Percentiles rank a stretch among this genome's conserved stretches.
These are phyloP conservation scores for Sus scrofa DNA, from an alignment of 2,113 vertebrate species.

Conservation along the genomic window DNA sequence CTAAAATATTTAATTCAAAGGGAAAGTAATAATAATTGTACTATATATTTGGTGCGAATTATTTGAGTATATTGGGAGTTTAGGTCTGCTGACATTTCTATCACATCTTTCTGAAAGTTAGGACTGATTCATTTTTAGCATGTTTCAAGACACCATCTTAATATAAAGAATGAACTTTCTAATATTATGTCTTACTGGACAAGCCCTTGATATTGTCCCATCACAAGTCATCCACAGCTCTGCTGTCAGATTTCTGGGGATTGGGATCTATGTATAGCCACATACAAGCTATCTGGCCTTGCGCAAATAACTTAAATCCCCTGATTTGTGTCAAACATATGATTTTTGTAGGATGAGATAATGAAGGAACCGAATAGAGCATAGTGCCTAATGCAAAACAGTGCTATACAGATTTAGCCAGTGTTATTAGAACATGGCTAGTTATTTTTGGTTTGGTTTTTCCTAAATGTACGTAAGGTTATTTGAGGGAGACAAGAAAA, in stretches of 20 bases:
- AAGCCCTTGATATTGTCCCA: neutral
- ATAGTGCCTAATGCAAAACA: neutral
- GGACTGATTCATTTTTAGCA: neutral
- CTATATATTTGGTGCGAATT: neutral
- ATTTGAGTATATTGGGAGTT: neutral
- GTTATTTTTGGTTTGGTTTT: neutral
- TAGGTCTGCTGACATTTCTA: neutral
- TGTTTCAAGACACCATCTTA: neutral
- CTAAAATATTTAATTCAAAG: constrained; percentile 19
- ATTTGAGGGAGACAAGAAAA: neutral
- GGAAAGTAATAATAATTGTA: neutral
- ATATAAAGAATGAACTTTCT: neutral
- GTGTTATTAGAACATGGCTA: neutral
- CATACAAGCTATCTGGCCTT: neutral
- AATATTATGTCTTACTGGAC: neutral
- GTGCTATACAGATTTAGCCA: neutral
- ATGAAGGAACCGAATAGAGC: neutral
- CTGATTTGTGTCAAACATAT: neutral
- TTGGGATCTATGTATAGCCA: neutral
- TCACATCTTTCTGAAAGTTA: neutral
- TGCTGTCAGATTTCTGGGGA: neutral
- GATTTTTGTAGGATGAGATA: neutral
- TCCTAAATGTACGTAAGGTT: neutral
- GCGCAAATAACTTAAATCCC: neutral
- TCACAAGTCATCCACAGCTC: neutral